Evolutionary conservation across 37 sponge, comb jelly and placozoan species (phyloP).

Genomic region (Cliona cf. orientalis): DNA sequence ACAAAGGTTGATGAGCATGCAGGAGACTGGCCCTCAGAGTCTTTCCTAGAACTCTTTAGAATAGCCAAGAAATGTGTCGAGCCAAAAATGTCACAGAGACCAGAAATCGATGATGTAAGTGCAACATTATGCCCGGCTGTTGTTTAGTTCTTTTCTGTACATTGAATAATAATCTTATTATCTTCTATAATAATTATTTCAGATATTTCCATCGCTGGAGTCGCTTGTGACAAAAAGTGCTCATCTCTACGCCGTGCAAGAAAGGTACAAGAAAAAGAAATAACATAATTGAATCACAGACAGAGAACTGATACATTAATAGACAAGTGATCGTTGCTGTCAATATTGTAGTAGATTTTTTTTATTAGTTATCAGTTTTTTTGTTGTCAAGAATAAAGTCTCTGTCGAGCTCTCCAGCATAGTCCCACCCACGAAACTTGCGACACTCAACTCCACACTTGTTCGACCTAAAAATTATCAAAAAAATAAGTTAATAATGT

Average conservation of each 20-base stretch:
- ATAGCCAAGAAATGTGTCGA: conserved; percentile 68
- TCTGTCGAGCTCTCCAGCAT: no score
- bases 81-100: conserved; percentile 30
- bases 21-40: conserved; percentile 78
- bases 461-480: conserved; percentile 18
- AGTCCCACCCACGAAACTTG: conserved; percentile 27
- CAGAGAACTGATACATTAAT: background rate
- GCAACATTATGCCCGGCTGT: background rate
- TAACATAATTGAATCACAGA: background rate
- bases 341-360: background rate
- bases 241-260: conserved; percentile 30
- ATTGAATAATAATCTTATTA: background rate
- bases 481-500: background rate
- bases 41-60: conserved; percentile 53
- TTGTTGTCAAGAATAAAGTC: background rate
- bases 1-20: conserved; percentile 70
- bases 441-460: conserved; percentile 64
- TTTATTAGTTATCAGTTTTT: background rate
- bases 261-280: conserved; percentile 36
- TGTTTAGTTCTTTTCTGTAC: no score
- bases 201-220: conserved; percentile 58
- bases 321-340: background rate
- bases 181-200: no score
- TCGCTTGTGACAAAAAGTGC: conserved; percentile 53
- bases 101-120: conserved; percentile 57